These are phyloP conservation scores for Andrena cerasifolii DNA, from an alignment of 1,140 invertebrate genomes.

Conservation along the genomic window DNA sequence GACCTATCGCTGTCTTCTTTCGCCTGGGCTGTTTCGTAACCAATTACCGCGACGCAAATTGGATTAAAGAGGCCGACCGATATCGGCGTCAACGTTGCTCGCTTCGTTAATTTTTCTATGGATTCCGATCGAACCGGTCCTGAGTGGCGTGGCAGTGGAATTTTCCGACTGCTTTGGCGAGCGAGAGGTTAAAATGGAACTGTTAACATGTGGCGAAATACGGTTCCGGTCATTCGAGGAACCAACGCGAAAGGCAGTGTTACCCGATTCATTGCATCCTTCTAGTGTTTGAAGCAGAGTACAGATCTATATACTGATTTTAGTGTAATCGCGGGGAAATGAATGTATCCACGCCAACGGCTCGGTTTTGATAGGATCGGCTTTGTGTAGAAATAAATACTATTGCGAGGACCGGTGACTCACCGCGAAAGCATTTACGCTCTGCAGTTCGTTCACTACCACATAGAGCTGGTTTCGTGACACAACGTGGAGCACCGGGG, in stretches of 20 bases:
- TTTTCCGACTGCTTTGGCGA: slow-evolving; percentile 24
- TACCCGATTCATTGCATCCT: too few relatives aligned
- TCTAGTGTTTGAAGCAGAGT: too few relatives aligned
- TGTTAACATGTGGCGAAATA: too few relatives aligned
- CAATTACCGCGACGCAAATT: background rate
- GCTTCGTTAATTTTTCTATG: slow-evolving; percentile 16
- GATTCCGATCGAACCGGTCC: slow-evolving; percentile 22
- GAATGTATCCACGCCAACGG: slow-evolving; percentile 1
- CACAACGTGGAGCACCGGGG: background rate
- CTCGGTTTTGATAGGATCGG: slow-evolving; percentile 17
- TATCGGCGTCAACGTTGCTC: background rate
- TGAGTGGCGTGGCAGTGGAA: slow-evolving; percentile 20
- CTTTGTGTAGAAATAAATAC: slow-evolving; percentile 13
- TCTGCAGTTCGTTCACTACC: slow-evolving; percentile 20
- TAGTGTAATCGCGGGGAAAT: background rate
- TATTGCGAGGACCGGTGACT: slow-evolving; percentile 47
- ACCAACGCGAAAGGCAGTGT: background rate
- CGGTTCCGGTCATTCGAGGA: background rate
- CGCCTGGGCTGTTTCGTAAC: background rate
- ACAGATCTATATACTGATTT: too few relatives aligned
- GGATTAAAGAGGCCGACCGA: background rate
- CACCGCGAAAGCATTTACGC: slow-evolving; percentile 52
- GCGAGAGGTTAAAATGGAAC: too few relatives aligned
- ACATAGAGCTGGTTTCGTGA: background rate
- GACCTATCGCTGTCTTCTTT: background rate